Percentiles rank a stretch among this genome's conserved stretches.
phyloP scores from a whole-genome alignment of 2,113 vertebrate genomes.

The Brachypodius melanocephalos region DNA sequence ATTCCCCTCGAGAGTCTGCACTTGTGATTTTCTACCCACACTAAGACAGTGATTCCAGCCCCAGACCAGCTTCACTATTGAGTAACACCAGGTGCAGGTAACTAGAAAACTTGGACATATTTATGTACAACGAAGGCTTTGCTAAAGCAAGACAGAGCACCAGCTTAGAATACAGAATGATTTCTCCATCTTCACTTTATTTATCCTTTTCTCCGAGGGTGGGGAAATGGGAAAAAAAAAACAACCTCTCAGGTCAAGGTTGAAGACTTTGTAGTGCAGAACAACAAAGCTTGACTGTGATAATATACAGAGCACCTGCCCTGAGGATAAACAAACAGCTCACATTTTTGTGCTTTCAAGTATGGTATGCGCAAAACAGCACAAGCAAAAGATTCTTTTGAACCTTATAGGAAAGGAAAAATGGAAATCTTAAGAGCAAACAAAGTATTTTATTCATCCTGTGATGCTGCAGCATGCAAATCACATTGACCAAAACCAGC shows the following conservation, averaged over 20 bases:
- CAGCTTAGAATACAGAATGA: neutral
- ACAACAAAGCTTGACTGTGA: conserved; percentile 45
- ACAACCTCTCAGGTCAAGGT: conserved; percentile 41
- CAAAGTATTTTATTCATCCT: neutral
- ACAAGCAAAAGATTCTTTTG: conserved; percentile 26
- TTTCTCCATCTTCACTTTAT: neutral
- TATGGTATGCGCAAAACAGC: neutral
- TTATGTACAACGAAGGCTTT: neutral
- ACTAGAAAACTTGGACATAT: neutral
- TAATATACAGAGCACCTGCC: conserved; percentile 57
- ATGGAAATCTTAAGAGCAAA: neutral
- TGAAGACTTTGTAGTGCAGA: conserved; percentile 30
- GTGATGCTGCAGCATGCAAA: neutral
- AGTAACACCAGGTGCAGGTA: neutral
- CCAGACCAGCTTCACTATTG: neutral
- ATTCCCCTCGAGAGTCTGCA: neutral
- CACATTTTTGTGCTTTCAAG: conserved; percentile 45
- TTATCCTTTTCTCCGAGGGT: neutral
- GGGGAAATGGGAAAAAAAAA: neutral
- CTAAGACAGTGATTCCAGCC: neutral
- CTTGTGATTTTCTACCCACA: neutral
- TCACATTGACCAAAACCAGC: neutral
- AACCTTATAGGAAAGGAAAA: conserved; percentile 21
- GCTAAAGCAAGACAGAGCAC: neutral
- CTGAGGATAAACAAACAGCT: conserved; percentile 63